Percentiles rank a stretch among this genome's conserved stretches.
Conservation (phyloP, 2,888 invertebrate species). For the Phymatocera aterrima region DNA sequence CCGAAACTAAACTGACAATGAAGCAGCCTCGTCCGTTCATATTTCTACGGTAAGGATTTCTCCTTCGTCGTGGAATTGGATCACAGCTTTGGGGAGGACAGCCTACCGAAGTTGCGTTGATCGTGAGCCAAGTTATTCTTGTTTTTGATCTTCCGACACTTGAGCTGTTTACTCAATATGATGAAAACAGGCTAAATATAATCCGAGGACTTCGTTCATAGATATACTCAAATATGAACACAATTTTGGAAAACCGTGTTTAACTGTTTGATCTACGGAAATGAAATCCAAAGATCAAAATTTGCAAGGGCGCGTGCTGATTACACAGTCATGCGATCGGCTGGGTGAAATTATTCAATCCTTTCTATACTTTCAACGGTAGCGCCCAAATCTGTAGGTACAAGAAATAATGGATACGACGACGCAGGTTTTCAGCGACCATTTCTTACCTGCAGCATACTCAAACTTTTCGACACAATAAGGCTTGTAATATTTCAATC, state of each 20-base stretch:
- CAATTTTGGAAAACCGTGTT: background rate
- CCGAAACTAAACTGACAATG: background rate
- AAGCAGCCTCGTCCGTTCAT: background rate
- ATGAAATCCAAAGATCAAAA: background rate
- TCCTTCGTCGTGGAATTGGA: background rate
- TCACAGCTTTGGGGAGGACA: conserved; percentile 10
- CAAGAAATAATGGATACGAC: background rate
- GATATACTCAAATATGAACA: background rate
- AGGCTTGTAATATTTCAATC: conserved; percentile 14
- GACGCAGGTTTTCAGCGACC: background rate
- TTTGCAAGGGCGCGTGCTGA: background rate
- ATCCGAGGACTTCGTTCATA: background rate
- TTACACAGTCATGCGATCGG: background rate
- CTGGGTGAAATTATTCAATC: background rate
- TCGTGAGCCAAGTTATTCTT: conserved; percentile 8
- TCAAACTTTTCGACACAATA: background rate
- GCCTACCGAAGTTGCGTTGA: background rate
- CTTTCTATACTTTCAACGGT: background rate
- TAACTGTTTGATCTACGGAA: background rate
- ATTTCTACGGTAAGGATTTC: background rate
- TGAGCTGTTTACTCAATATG: conserved; percentile 1
- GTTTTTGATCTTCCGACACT: conserved; percentile 9
- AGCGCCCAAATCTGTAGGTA: background rate
- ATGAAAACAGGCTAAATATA: background rate
- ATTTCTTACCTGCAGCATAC: background rate